Percentiles rank a stretch among this genome's conserved stretches.
Evolutionary conservation across 2,888 invertebrate genomes (phyloP).

Genomic region (Agriotes lineatus): DNA sequence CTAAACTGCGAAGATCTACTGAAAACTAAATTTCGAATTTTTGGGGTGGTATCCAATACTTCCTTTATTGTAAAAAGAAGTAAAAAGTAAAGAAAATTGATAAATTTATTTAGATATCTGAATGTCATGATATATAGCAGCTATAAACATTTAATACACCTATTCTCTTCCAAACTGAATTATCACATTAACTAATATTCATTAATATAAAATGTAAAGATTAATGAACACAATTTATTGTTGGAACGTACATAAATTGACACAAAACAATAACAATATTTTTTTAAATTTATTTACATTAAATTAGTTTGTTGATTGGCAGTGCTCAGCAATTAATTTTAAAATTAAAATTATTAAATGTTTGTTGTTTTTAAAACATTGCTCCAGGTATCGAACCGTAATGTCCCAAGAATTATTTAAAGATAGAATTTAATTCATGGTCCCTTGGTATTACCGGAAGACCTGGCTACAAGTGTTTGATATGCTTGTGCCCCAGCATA

Average conservation of each 20-base stretch:
- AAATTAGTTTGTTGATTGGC: slow-evolving; percentile 7
- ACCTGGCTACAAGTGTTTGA: slow-evolving; percentile 68
- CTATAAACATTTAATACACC: no score
- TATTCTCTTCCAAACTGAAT: no score
- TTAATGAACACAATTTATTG: slow-evolving; percentile 4
- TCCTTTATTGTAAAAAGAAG: no score
- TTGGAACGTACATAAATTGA: background rate
- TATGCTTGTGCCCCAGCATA: slow-evolving; percentile 68
- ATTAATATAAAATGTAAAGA: no score
- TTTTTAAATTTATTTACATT: slow-evolving; percentile 11
- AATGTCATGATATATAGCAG: no score
- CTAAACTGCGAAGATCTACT: no score
- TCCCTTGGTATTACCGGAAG: slow-evolving; percentile 72
- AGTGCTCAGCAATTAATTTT: slow-evolving; percentile 17
- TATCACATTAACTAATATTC: no score
- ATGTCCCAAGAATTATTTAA: background rate
- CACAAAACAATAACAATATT: background rate
- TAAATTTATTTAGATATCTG: no score
- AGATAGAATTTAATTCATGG: slow-evolving; percentile 58
- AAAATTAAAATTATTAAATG: background rate
- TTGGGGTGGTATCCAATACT: no score
- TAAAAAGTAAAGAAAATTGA: no score
- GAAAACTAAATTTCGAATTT: no score
- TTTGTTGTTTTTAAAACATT: background rate
- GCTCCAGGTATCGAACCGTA: background rate